A percentile compares a stretch with the other conserved stretches of the same genome.
These are phyloP conservation scores for Scaptomyza tumidula DNA, from an alignment of 2,888 invertebrate genomes.

Conservation along the genomic window DNA sequence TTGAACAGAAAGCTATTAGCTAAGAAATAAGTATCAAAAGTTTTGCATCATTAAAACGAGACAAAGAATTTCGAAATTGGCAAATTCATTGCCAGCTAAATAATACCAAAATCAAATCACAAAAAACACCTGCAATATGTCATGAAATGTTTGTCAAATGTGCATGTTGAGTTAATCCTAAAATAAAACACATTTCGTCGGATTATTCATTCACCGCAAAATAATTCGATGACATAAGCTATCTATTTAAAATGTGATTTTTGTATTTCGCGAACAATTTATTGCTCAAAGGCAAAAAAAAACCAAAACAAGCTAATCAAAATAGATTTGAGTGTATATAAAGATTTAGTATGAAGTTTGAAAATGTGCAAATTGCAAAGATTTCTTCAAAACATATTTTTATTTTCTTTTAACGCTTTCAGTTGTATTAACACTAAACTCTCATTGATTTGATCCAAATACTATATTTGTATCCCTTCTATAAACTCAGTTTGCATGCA, in stretches of 20 bases:
- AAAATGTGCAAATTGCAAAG: not conserved
- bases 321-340: not conserved
- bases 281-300: not conserved
- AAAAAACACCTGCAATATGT: conserved; percentile 57
- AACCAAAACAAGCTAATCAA: not conserved
- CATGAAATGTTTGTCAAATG: conserved; percentile 43
- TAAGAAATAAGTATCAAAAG: conserved; percentile 29
- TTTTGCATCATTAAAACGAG: conserved; percentile 35
- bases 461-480: not conserved
- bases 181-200: conserved; percentile 36
- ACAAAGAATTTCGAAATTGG: conserved; percentile 31
- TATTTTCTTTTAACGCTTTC: not conserved
- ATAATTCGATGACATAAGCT: conserved; percentile 64
- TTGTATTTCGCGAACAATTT: conserved; percentile 23
- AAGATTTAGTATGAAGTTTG: conserved; percentile 1
- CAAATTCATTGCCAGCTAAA: conserved; percentile 41
- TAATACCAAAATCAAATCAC: conserved; percentile 12
- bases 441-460: not conserved
- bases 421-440: not conserved
- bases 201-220: conserved; percentile 41
- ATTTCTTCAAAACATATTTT: not conserved
- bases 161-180: conserved; percentile 56
- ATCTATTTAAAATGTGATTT: conserved; percentile 58
- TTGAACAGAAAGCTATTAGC: not conserved
- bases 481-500: conserved; percentile 17